Base-by-base conservation (phyloP, 2,797 vertebrate species). In the Yasuhikotakia modesta region DNA sequence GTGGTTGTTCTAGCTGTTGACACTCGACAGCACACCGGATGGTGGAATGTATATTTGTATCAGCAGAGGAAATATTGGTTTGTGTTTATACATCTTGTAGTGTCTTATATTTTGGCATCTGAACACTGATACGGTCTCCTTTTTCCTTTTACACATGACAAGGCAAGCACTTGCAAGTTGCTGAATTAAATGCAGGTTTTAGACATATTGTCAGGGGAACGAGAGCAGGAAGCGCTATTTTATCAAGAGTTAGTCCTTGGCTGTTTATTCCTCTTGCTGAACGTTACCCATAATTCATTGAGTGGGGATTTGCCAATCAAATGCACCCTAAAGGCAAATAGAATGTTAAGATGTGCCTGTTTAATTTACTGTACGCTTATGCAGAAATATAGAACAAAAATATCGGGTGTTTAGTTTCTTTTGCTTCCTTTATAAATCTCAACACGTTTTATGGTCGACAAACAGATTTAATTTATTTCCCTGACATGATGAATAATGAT, bases 21-120 rank as follows among this genome's bases (percentile, higher is more conserved):
- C 67, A 80, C 76, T 64, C 79, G 84, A 82, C 79, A 78, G 82
- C 71, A 73, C 78, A 80, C 74, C 57, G 68, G 63, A 60, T 76
- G 79, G 70, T 55, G 61, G 65, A 78, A 75, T 73, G 80, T 79
- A 79, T 80, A 76, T 81, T 82, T 82, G 73, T 77, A 70, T 79
- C 79, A 78, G 70, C 63, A 82, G 69, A 85, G 74, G 67, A 85
- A 85, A 84, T 78, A 78, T 81, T 80, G 74, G 73, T 78, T 81
- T 76, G 82, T 79, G 79, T 83, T 81, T 78, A 45, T 75, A 70
- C 57, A 55, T 70, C 39, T 64, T 82, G 76, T 78, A 79, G 76
- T 39, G 27, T 61, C 73, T 72, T 75, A 78, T 70, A 53, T 73
- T 77, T 80, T 79, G 80, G 80, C 74, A 83, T 78, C 73, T 76